These are phyloP conservation scores for Chroicocephalus ridibundus DNA, from an alignment of 2,113 vertebrate species.

Conservation along the genomic window DNA sequence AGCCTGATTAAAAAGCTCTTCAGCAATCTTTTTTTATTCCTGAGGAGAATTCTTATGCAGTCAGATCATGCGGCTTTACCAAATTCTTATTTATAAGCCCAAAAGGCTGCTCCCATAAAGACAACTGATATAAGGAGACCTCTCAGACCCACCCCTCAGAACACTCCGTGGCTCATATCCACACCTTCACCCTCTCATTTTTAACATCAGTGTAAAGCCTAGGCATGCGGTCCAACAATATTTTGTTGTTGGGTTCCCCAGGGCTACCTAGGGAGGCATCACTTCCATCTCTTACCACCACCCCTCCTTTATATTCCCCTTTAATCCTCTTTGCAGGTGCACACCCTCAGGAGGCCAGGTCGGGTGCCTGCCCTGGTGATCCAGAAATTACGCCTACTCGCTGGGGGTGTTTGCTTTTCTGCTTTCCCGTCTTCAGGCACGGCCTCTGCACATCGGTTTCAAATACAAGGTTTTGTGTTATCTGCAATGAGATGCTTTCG, in stretches of 20 bases:
- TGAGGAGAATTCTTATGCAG: not conserved
- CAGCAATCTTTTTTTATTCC: not conserved
- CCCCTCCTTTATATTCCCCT: not conserved
- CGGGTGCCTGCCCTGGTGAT: accelerated
- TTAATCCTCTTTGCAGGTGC: no score
- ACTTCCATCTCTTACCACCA: not conserved
- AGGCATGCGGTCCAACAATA: no score
- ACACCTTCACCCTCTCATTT: not conserved
- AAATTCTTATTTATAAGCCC: not conserved
- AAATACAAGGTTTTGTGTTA: not conserved
- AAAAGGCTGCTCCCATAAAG: not conserved
- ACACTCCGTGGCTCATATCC: not conserved
- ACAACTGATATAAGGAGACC: not conserved
- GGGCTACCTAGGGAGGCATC: not conserved
- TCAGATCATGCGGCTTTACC: not conserved
- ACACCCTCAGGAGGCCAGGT: not conserved
- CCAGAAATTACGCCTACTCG: accelerated
- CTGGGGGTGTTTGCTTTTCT: accelerated
- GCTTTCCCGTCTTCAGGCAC: not conserved
- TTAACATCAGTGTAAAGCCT: accelerated
- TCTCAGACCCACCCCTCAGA: not conserved
- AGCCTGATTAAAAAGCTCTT: accelerated
- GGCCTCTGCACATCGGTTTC: accelerated
- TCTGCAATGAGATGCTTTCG: not conserved
- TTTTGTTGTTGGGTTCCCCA: not conserved